Evolutionary conservation across 2,797 vertebrate genomes (phyloP), one percentile per base, ranked within the genome.

Genomic region (Balearica regulorum): DNA sequence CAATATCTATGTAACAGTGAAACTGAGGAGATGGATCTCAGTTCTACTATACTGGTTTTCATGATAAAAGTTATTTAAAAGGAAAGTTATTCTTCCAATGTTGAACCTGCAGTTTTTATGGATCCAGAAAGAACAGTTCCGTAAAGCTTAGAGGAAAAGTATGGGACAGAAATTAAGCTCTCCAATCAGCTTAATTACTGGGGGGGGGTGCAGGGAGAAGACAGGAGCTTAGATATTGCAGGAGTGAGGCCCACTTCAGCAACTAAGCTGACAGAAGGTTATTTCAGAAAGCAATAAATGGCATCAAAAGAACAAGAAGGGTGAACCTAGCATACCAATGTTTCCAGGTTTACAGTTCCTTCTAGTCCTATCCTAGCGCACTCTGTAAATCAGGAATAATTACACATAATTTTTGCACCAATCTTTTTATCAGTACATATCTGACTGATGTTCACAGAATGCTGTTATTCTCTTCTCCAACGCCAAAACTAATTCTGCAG

Each of bases 41-140:
- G 78, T 87, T 95, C 92, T 93, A 95, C 73, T 93, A 91, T 41
- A 94, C 48, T n/a, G 18, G 16, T 8, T 87, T 93, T 85, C n/a
- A 70, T 37, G 39, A 49, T 39, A 69, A 26, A 88, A 69, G 7
- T 35, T 35, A 77, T 17, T 91, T 53, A 48, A 76, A 96, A 91
- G 16, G 19, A 49, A 83, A 81, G 49, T 10, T 65, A 44, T 10
- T 77, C 64, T 46, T 85, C 54, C 70, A 44, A 70, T 28, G 13
- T 51, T 55, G 35, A 80, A 87, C 51, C 66, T 68, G 25, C 18
- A 82, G 58, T 53, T 87, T 82, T 82, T 37, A 79, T 4, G 24
- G 49, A 70, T 29, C 24, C 39, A 83, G 51, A 87, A 61, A 11
- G 21, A 82, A 65, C 16, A 77, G 37, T 57, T 81, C 68, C 49